Conservation (phyloP, 2,888 invertebrate genomes). For the Ophonus ardosiacus region DNA sequence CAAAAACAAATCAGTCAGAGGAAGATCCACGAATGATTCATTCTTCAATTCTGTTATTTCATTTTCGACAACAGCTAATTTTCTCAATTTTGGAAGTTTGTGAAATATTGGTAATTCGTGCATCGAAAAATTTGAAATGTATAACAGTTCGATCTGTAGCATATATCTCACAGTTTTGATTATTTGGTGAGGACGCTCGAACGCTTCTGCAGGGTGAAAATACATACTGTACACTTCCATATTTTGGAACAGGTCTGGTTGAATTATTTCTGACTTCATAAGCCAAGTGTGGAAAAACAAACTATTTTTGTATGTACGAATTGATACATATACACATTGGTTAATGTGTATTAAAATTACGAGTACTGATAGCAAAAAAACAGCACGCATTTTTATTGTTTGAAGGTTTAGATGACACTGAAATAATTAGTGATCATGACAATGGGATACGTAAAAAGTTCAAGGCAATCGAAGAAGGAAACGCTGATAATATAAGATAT, state of each 20-base stretch:
- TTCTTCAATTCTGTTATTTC: constrained; percentile 40
- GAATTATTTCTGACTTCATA: neutral
- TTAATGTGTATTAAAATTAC: neutral
- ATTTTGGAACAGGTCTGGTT: constrained; percentile 9
- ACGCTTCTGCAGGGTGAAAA: constrained; percentile 16
- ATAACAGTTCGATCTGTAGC: neutral
- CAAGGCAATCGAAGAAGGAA: constrained; percentile 1
- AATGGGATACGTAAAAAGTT: neutral
- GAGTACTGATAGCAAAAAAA: neutral
- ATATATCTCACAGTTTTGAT: constrained; percentile 11
- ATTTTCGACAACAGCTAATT: constrained; percentile 20
- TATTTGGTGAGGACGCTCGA: neutral
- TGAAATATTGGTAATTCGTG: constrained; percentile 1
- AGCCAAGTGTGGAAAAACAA: constrained; percentile 41
- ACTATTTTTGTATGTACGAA: constrained; percentile 6
- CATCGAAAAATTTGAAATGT: constrained; percentile 23
- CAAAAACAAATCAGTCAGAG: constrained; percentile 10
- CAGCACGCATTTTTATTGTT: neutral
- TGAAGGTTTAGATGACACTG: constrained; percentile 11
- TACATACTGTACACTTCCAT: constrained; percentile 34
- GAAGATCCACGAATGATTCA: neutral
- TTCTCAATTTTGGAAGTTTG: constrained; percentile 8
- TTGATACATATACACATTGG: constrained; percentile 28
- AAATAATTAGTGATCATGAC: neutral
- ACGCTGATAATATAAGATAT: neutral